Percentiles rank a stretch among this genome's conserved stretches.
Evolutionary conservation across 2,797 vertebrate species (phyloP).

Genomic region (Anisognathus igniventris): DNA sequence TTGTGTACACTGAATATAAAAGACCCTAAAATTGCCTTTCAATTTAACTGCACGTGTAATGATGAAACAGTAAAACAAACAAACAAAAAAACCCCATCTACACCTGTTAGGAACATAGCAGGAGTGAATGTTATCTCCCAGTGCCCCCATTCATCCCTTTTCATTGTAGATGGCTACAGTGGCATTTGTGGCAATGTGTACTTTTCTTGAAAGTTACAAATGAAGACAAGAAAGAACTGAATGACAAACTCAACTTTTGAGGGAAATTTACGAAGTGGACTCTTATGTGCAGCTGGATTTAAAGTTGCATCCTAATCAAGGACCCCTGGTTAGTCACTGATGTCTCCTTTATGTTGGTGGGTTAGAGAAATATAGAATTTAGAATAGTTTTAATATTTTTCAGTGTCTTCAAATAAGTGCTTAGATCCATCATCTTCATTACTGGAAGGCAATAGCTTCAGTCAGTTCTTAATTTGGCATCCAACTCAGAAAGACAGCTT

Average conservation of each 20-base stretch:
- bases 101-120: background rate
- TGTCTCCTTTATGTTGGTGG: background rate
- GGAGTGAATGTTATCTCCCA: background rate
- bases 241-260: background rate
- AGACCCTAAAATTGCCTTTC: conserved; percentile 25
- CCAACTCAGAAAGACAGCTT: background rate
- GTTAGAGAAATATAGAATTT: background rate
- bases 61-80: conserved; percentile 26
- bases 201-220: background rate
- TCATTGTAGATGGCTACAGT: background rate
- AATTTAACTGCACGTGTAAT: conserved; percentile 2
- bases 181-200: background rate
- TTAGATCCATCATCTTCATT: background rate
- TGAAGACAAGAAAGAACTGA: background rate
- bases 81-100: background rate
- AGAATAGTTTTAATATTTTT: background rate
- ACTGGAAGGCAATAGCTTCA: background rate
- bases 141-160: background rate
- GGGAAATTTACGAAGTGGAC: background rate
- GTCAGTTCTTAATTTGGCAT: background rate
- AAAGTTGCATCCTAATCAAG: background rate
- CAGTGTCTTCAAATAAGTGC: background rate
- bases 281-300: background rate
- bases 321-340: background rate
- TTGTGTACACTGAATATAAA: background rate